Base-by-base conservation (phyloP, 2,888 invertebrate genomes). In the Actias luna region DNA sequence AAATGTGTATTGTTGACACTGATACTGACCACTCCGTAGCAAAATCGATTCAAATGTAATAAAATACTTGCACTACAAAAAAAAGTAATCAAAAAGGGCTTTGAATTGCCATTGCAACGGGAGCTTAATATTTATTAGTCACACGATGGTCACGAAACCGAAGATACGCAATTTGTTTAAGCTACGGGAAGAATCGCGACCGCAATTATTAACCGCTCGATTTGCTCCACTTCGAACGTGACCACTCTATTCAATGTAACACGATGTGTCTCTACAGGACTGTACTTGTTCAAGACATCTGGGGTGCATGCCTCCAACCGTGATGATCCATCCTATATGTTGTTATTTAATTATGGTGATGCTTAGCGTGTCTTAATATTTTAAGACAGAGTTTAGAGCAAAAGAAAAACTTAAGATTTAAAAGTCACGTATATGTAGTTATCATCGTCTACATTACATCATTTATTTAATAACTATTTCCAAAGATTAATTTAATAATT, bases 141-240 rank as follows among this genome's bases (percentile, higher is more conserved):
- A 62, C 58, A 57, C 58, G 42, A 57, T 42, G 61, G 42, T 72
- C 71, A 69, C 69, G 74, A 70, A 66, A 67, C 64, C 67, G 65
- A 64, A 67, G 63, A 64, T 35, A 62, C 65, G 70, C 72, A 72
- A 75, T 77, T 76, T 75, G 73, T 72, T 74, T 72, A 71, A 70
- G 71, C 72, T 71, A 72, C 64, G 68, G 69, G 65, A 69, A 68
- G 65, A 70, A 67, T 63, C 67, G 68, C 71, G 67, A 75, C 72
- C 69, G 71, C 72, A 72, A 67, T 71, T 69, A 71, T 74, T 73
- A 66, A 69, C 68, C 64, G 68, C 70, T 71, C 76, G 75, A 74
- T 76, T 77, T 77, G 75, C 69, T 71, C 69, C 69, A 75, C 72
- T 58, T 66, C 71, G 64, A 71, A 72, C 70, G 74, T 77, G 77